Conservation (phyloP, 2,888 invertebrate genomes). For the Congeria kusceri region DNA sequence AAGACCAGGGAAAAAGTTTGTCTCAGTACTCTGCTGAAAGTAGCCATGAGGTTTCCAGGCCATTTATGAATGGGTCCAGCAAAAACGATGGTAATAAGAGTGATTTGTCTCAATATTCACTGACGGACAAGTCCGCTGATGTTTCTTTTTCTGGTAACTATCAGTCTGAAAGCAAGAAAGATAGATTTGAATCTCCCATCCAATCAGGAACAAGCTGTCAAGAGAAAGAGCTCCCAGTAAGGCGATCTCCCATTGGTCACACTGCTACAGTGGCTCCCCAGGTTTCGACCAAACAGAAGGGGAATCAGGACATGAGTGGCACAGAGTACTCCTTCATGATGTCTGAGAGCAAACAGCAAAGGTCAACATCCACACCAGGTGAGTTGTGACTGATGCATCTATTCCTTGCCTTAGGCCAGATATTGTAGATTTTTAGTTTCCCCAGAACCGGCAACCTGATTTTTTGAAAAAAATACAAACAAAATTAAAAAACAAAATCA, state of each 20-base stretch:
- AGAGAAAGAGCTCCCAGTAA: slow-evolving; percentile 54
- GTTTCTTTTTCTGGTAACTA: slow-evolving; percentile 33
- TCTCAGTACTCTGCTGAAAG: slow-evolving; percentile 30
- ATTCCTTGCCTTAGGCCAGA: too few relatives aligned
- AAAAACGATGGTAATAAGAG: slow-evolving; percentile 23
- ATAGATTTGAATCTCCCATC: slow-evolving; percentile 27
- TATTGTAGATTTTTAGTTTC: too few relatives aligned
- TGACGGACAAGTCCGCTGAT: slow-evolving; percentile 56
- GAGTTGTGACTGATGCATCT: neutral
- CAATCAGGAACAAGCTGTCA: slow-evolving; percentile 54
- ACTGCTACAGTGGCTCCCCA: slow-evolving; percentile 37
- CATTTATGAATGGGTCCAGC: slow-evolving; percentile 41
- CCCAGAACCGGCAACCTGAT: too few relatives aligned
- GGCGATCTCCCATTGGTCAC: slow-evolving; percentile 64
- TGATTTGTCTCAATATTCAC: slow-evolving; percentile 64
- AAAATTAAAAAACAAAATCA: too few relatives aligned
- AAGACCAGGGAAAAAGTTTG: slow-evolving; percentile 13
- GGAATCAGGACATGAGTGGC: slow-evolving; percentile 36
- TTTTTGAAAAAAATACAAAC: too few relatives aligned
- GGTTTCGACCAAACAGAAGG: slow-evolving; percentile 26
- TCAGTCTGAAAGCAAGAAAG: slow-evolving; percentile 27
- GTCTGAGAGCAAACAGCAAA: slow-evolving; percentile 36
- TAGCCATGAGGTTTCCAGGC: slow-evolving; percentile 35
- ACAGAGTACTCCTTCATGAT: slow-evolving; percentile 58
- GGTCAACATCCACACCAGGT: slow-evolving; percentile 66